These are phyloP conservation scores for Habrosyne pyritoides DNA, from an alignment of 2,888 invertebrate species.

Conservation along the genomic window DNA sequence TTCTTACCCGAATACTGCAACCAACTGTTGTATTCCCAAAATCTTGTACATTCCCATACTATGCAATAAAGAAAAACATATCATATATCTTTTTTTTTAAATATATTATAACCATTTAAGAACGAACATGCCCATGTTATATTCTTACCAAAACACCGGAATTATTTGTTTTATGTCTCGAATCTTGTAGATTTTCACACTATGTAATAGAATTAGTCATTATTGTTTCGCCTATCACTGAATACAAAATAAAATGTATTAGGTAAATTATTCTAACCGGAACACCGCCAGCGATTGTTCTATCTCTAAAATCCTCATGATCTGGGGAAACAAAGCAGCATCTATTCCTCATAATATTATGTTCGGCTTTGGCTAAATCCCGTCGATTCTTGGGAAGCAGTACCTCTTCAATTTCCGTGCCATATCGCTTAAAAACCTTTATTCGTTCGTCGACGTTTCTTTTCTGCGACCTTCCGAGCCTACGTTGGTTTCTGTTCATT, in stretches of 20 bases:
- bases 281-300: constrained; percentile 16
- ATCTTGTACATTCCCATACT: neutral
- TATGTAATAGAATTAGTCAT: constrained; percentile 37
- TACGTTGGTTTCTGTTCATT: constrained; percentile 54
- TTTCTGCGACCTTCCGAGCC: constrained; percentile 29
- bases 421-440: constrained; percentile 15
- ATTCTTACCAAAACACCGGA: neutral
- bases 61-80: neutral
- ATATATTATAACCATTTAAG: too few species aligned
- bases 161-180: too few species aligned
- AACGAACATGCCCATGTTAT: too few species aligned
- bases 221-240: too few species aligned
- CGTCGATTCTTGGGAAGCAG: constrained; percentile 25
- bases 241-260: too few species aligned
- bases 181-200: constrained; percentile 31
- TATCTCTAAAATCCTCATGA: constrained; percentile 43
- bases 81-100: neutral
- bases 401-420: constrained; percentile 33
- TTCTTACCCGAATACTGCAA: too few species aligned
- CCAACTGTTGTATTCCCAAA: too few species aligned
- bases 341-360: constrained; percentile 42
- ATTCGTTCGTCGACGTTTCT: constrained; percentile 15
- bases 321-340: constrained; percentile 50
- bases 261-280: neutral
- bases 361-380: neutral